Base-by-base conservation (phyloP, 2,888 invertebrate genomes). In the Drosophila acutilabella region DNA sequence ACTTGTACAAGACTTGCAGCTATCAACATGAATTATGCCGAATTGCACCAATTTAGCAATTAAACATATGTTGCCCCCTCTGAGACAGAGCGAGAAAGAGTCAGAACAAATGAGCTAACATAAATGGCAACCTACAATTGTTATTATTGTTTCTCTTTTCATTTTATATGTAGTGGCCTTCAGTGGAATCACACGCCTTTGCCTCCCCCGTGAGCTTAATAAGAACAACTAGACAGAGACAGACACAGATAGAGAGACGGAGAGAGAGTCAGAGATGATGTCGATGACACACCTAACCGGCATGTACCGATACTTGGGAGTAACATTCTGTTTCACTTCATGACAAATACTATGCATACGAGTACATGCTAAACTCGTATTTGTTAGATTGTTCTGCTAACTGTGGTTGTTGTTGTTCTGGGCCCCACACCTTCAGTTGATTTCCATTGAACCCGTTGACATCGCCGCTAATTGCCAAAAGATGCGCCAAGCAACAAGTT, bases 11-110 rank as follows among this genome's bases (percentile, higher is more conserved):
- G 64, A 64, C 53, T 53, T 45, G 36, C 13, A 61, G 58, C 67
- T 67, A 85, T 85, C 83, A 71, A 70, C 71, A 80, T 83, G 74
- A 83, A 87, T 83, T 83, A 88, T 87, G 78, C 73, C 65, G 88
- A 85, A 89, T 88, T 85, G 84, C 89, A 84, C 84, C 89, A 85
- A 89, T 85, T 85, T 85, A 74, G 76, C 88, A 89, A 85, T 85
- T 85, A 85, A 88, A 78, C 89, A 84, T 87, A 72, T 81, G 84
- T 73, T 80, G 62, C 64, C 68, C 68, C 52, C 58, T 56, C 38
- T 50, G 56, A 59, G 56, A 53, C 44, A 30, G 41, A 48, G 42
- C 44, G 77, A 54, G 62, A 41, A 30, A 50, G 58, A 50, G 48
- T 20, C 62, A 67, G 68, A 67, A 59, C 60, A 75, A 75, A 78